Conservation (phyloP, 2,888 invertebrate species). For the Apamea epomidion region DNA sequence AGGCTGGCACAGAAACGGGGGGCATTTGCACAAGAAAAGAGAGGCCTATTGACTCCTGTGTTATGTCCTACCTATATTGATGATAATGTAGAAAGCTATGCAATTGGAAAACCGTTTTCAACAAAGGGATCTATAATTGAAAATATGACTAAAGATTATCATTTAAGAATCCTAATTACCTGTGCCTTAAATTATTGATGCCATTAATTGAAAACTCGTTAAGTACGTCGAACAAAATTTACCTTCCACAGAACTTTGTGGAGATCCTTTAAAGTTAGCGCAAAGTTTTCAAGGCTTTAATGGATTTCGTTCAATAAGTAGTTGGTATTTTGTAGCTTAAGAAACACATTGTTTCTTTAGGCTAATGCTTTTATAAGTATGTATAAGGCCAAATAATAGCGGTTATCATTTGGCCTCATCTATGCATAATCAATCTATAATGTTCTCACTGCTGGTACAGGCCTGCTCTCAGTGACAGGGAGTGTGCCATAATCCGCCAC, state of each 20-base stretch:
- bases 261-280: conserved; percentile 39
- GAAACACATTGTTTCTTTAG: conserved; percentile 10
- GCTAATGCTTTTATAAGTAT: background rate
- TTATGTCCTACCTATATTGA: no score
- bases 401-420: background rate
- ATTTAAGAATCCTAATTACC: conserved; percentile 2
- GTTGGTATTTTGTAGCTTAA: conserved; percentile 16
- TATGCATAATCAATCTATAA: background rate
- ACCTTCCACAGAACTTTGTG: conserved; percentile 30
- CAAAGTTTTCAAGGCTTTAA: conserved; percentile 53
- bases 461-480: no score
- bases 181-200: conserved; percentile 35
- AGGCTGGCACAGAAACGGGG: no score
- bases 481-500: no score
- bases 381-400: background rate
- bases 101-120: background rate
- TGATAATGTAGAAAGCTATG: background rate
- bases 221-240: conserved; percentile 37
- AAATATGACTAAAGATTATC: background rate
- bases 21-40: no score
- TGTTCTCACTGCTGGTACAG: no score
- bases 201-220: conserved; percentile 55
- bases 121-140: background rate
- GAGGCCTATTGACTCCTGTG: no score
- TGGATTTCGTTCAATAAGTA: conserved; percentile 54